A percentile compares a stretch with the other conserved stretches of the same genome.
These are phyloP conservation scores for Saxidomus purpurata DNA, from an alignment of 1,140 invertebrate species.

Conservation along the genomic window DNA sequence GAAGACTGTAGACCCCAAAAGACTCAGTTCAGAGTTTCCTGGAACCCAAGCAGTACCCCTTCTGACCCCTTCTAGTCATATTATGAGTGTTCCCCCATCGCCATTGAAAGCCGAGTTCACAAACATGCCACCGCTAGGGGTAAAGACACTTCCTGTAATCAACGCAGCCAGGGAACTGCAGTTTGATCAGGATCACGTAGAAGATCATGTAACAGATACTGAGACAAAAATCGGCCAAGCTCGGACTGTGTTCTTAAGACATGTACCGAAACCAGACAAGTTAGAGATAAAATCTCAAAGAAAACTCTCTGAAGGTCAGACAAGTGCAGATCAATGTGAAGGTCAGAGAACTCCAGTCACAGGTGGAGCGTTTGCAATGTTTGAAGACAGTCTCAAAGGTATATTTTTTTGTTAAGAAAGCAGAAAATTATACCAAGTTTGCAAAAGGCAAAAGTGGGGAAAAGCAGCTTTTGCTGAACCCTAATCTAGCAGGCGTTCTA, in stretches of 20 bases:
- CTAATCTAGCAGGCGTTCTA: too few species aligned
- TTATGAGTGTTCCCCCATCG: constrained; percentile 74
- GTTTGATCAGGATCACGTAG: constrained; percentile 62
- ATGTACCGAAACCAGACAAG: neutral
- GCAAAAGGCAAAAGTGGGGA: too few species aligned
- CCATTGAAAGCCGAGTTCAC: constrained; percentile 80
- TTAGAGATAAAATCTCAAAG: neutral
- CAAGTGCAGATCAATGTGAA: neutral
- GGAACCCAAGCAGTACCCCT: constrained; percentile 27
- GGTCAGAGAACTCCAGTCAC: neutral
- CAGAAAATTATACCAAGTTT: too few species aligned
- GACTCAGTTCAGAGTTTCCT: constrained; percentile 56
- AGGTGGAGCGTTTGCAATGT: neutral
- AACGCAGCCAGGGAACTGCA: constrained; percentile 72
- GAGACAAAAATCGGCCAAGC: constrained; percentile 27
- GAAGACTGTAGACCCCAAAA: constrained; percentile 62
- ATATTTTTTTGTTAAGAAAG: too few species aligned
- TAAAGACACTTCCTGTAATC: constrained; percentile 72
- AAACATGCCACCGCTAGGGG: constrained; percentile 74
- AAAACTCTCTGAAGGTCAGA: constrained; percentile 6
- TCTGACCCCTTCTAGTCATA: constrained; percentile 46
- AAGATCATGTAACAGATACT: constrained; percentile 2
- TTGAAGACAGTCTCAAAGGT: constrained; percentile 40
- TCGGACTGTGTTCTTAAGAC: neutral
- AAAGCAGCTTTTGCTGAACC: too few species aligned